Conservation (phyloP, 2,113 vertebrate species). For the Thomomys bottae region DNA sequence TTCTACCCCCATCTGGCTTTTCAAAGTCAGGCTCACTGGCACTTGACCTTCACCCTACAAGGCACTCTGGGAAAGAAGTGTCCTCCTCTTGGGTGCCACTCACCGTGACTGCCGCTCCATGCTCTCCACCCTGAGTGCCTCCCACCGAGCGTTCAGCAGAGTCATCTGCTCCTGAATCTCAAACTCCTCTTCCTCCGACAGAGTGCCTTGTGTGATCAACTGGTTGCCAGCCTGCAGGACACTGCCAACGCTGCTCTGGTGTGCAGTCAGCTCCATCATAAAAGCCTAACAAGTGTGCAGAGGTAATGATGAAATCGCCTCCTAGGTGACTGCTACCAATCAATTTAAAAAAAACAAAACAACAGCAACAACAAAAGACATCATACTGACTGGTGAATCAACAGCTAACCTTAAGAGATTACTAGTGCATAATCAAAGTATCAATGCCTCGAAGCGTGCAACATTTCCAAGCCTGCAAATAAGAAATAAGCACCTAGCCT, state of each 20-base stretch:
- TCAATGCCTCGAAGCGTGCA: not conserved
- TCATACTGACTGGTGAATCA: not conserved
- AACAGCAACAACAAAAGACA: too few relatives aligned
- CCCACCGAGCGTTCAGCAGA: constrained; percentile 96
- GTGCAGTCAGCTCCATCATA: constrained; percentile 98
- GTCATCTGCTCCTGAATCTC: constrained; percentile 98
- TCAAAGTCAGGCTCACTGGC: not conserved
- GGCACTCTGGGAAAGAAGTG: rapidly evolving
- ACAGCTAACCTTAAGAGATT: not conserved
- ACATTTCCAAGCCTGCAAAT: not conserved
- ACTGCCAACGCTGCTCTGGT: constrained; percentile 97
- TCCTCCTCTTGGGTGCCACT: constrained; percentile 24
- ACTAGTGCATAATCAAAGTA: not conserved
- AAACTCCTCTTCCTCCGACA: constrained; percentile 94
- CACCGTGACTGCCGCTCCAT: constrained; percentile 98
- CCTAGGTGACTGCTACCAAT: too few relatives aligned
- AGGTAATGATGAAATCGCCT: too few relatives aligned
- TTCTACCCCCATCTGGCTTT: not conserved
- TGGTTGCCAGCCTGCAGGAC: constrained; percentile 97
- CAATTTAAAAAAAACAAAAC: too few relatives aligned
- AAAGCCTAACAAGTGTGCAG: constrained; percentile 86
- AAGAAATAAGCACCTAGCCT: not conserved
- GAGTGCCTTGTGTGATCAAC: constrained; percentile 93
- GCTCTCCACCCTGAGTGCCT: constrained; percentile 94
- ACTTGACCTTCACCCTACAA: rapidly evolving